Conservation (phyloP, 1,140 invertebrate species). For the Bombus consobrinus region DNA sequence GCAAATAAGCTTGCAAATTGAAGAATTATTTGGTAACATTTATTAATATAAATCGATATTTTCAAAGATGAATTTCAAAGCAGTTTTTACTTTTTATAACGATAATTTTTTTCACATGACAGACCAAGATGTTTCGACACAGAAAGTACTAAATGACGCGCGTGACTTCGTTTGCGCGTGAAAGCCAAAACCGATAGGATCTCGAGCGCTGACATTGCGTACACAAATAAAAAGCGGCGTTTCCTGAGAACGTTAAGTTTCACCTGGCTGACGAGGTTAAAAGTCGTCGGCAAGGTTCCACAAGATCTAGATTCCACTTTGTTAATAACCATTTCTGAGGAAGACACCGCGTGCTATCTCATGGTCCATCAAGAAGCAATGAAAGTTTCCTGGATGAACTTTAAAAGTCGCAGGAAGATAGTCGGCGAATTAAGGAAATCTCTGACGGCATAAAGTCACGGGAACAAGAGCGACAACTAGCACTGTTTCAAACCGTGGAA, state of each 20-base stretch:
- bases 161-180: not conserved
- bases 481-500: not conserved
- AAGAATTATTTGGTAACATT: no score
- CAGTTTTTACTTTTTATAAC: not conserved
- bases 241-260: conserved; percentile 37
- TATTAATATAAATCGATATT: accelerated
- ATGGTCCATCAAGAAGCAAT: conserved; percentile 42
- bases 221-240: conserved; percentile 2
- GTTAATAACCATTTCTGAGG: conserved; percentile 42
- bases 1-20: no score
- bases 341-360: conserved; percentile 36
- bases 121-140: not conserved
- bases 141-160: not conserved
- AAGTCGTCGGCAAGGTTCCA: conserved; percentile 38
- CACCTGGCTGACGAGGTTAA: conserved; percentile 43
- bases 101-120: not conserved
- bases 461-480: conserved; percentile 10
- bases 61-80: no score
- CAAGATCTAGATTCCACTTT: conserved; percentile 52
- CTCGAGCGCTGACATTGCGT: not conserved
- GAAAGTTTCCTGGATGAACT: conserved; percentile 43
- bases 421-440: conserved; percentile 10
- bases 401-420: conserved; percentile 66
- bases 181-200: conserved; percentile 16
- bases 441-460: not conserved